Conservation (phyloP, 2,113 vertebrate species). For the Psophia crepitans region DNA sequence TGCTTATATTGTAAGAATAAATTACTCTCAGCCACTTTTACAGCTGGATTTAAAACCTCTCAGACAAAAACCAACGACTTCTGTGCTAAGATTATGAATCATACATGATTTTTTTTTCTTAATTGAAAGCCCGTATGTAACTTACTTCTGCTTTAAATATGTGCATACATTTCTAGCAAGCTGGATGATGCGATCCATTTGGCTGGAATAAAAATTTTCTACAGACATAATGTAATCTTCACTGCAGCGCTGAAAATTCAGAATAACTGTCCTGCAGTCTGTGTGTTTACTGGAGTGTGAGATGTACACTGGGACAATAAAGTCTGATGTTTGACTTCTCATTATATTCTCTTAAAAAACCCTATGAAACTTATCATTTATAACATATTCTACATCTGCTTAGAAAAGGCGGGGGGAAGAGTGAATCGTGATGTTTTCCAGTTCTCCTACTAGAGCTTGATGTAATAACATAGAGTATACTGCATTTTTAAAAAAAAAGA, state of each 20-base stretch:
- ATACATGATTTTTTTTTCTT: not conserved
- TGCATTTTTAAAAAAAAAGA: constrained; percentile 51
- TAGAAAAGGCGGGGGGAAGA: not conserved
- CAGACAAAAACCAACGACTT: not conserved
- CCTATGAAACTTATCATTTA: not conserved
- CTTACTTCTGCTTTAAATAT: not conserved
- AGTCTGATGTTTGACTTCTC: constrained; percentile 28
- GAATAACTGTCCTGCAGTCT: constrained; percentile 21
- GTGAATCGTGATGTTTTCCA: constrained; percentile 35
- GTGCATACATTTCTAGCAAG: constrained; percentile 40
- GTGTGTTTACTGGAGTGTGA: constrained; percentile 30
- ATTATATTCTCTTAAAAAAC: constrained; percentile 8
- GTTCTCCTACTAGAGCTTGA: not conserved
- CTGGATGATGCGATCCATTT: constrained; percentile 34
- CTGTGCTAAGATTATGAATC: not conserved
- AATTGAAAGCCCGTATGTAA: constrained; percentile 20
- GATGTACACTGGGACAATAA: not conserved
- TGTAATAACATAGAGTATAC: constrained; percentile 22
- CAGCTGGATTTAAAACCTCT: constrained; percentile 17
- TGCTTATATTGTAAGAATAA: constrained; percentile 12
- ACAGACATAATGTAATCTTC: constrained; percentile 36
- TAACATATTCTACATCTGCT: constrained; percentile 28
- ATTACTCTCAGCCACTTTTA: constrained; percentile 48
- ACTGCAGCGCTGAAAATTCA: constrained; percentile 23
- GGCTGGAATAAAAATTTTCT: constrained; percentile 44